Evolutionary conservation across 2,888 invertebrate species (phyloP).

Genomic region (Cosmopolites sordidus): DNA sequence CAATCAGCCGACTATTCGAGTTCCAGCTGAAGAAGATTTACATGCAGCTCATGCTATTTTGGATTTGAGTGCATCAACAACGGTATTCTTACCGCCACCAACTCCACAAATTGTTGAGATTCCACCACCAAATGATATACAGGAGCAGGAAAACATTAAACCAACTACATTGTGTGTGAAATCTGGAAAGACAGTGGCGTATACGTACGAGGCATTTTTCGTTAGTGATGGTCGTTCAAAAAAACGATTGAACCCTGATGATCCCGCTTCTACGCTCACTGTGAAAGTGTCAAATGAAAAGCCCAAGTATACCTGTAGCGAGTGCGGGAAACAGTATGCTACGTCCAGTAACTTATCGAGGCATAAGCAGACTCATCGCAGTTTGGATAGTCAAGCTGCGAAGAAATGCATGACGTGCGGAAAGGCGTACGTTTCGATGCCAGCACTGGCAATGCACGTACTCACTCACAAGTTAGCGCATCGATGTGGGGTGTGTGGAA

Average conservation of each 20-base stretch:
- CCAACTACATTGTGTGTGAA: conserved; percentile 23
- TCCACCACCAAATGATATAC: conserved; percentile 20
- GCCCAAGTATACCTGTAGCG: conserved; percentile 70
- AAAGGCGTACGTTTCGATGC: conserved; percentile 96
- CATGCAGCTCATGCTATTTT: conserved; percentile 86
- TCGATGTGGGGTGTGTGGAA: conserved; percentile 88
- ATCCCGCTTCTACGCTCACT: conserved; percentile 30
- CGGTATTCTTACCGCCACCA: conserved; percentile 59
- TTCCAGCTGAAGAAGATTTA: conserved; percentile 74
- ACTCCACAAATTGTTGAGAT: conserved; percentile 14
- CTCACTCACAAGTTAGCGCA: conserved; percentile 89
- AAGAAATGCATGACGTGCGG: conserved; percentile 93
- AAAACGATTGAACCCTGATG: conserved; percentile 37
- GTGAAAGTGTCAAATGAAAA: conserved; percentile 39
- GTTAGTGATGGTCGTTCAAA: conserved; percentile 86
- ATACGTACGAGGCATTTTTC: conserved; percentile 89
- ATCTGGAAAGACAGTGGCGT: conserved; percentile 72
- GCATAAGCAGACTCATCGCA: conserved; percentile 88
- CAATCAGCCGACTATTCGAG: conserved; percentile 53
- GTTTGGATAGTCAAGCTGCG: conserved; percentile 87
- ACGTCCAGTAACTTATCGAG: conserved; percentile 84
- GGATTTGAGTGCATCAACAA: conserved; percentile 82
- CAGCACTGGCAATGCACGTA: conserved; percentile 90
- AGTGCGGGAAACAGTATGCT: conserved; percentile 88
- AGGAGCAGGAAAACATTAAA: conserved; percentile 29